phyloP scores from a whole-genome alignment of 2,113 vertebrate genomes.

The Lynx canadensis region DNA sequence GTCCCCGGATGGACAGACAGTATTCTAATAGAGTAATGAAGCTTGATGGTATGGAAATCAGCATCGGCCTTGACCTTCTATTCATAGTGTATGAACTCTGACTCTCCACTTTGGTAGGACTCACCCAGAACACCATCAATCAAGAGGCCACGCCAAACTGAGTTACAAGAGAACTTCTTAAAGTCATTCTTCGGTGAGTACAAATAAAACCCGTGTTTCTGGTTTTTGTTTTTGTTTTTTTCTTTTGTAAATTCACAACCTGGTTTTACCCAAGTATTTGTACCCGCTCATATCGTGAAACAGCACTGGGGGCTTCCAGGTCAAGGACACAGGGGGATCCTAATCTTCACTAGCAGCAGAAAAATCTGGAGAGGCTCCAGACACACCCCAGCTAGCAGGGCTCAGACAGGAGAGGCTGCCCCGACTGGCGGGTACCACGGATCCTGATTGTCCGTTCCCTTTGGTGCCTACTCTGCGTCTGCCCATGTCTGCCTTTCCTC shows the following conservation, averaged over 20 bases:
- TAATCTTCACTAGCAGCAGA: too few species aligned
- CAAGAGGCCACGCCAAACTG: background rate
- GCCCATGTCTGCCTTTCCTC: background rate
- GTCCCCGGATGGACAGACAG: too few species aligned
- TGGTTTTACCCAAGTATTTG: background rate
- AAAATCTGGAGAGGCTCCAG: background rate
- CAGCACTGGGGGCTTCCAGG: background rate
- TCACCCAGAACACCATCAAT: background rate
- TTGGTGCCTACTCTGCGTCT: background rate
- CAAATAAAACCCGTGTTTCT: background rate
- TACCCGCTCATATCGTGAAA: background rate
- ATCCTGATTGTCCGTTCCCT: background rate
- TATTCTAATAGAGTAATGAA: background rate
- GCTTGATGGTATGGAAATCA: background rate
- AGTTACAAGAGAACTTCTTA: background rate
- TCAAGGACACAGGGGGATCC: too few species aligned
- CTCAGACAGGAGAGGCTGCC: background rate
- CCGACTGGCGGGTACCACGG: background rate
- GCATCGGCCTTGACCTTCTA: background rate
- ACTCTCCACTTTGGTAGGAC: background rate
- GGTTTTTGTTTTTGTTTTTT: background rate
- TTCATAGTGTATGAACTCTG: background rate
- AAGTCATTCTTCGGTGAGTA: background rate
- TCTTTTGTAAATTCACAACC: background rate
- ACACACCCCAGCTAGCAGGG: background rate